phyloP scores from a whole-genome alignment of 64 coral and sea anemone species.

The Dendronephthya gigantea region DNA sequence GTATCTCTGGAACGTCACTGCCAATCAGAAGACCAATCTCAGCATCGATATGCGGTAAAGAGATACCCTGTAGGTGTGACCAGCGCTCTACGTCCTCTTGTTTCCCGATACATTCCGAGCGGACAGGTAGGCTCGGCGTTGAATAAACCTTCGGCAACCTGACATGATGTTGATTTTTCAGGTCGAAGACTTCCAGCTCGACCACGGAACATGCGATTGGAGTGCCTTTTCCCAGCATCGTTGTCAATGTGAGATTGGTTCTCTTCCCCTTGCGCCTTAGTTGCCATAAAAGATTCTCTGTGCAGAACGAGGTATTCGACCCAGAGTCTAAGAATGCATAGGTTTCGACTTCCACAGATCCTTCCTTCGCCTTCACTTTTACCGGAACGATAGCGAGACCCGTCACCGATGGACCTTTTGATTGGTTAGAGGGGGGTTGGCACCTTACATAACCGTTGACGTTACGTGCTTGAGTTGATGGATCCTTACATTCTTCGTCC shows the following conservation, averaged over 20 bases:
- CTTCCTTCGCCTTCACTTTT: constrained; percentile 6
- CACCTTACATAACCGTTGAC: not conserved
- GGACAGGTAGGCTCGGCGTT: too few relatives aligned
- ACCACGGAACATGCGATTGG: too few relatives aligned
- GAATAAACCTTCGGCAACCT: too few relatives aligned
- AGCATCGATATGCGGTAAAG: not conserved
- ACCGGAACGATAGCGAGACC: constrained; percentile 16
- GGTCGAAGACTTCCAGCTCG: too few relatives aligned
- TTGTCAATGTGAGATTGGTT: too few relatives aligned
- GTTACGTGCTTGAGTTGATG: not conserved
- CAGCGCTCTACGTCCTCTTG: not conserved
- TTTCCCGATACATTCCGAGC: too few relatives aligned
- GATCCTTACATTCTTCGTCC: not conserved
- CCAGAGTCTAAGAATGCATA: constrained; percentile 40
- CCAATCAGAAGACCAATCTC: not conserved
- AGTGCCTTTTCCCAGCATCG: too few relatives aligned
- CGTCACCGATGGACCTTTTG: not conserved
- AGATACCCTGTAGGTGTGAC: not conserved
- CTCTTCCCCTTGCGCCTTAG: not conserved
- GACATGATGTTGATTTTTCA: too few relatives aligned
- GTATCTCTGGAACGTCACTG: not conserved
- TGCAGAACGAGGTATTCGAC: constrained; percentile 29
- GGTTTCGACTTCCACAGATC: not conserved
- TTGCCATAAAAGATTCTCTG: constrained; percentile 6
- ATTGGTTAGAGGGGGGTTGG: not conserved